Base-by-base conservation (phyloP, 2,797 vertebrate species). In the Tamandua tetradactyla region DNA sequence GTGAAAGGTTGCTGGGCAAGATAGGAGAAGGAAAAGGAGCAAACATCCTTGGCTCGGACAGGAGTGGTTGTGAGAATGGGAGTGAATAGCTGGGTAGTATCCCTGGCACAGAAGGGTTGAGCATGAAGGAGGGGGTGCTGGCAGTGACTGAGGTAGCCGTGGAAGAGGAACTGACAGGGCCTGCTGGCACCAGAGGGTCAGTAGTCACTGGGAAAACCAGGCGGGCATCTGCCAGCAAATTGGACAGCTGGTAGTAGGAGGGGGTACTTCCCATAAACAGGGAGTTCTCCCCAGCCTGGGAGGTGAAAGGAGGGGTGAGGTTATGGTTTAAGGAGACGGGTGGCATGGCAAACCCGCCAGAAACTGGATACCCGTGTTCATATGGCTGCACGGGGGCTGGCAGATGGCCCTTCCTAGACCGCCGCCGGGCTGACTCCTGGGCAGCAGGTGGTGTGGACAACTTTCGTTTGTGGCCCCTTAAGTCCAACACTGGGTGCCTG, bases 21-120 rank as follows among this genome's bases (percentile, higher is more conserved):
- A 99, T 98, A 0, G 99, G 98, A 97, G 99, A 97, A 86, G 98
- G 98, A 94, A 98, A 99, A 96, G 98, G 98, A 93, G 98, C 98
- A 93, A 99, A 99, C 99, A 99, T 99, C 98, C 99, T 98, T 23
- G 99, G 98, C 98, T 99, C 99, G 11, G 99, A 98, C 90, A 99
- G 98, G 97, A 99, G 98, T 75, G 99, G 98, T 98, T 99, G 99
- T 59, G 99, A 98, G 98, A 99, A 99, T 89, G 98, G 98, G 97
- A 99, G 98, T 55, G 99, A 98, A 95, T 99, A 99, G 97, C 98
- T 98, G 75, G 99, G 98, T 47, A 99, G 98, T 98, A 99, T 98
- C 96, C 98, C 98, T 1, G 99, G 97, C 98, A 99, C 98, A 98
- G 99, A 98, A 97, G 99, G 99, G 98, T 99, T 99, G 98, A 99